Base-by-base conservation (phyloP, 1,140 invertebrate species). In the Cherax destructor region DNA sequence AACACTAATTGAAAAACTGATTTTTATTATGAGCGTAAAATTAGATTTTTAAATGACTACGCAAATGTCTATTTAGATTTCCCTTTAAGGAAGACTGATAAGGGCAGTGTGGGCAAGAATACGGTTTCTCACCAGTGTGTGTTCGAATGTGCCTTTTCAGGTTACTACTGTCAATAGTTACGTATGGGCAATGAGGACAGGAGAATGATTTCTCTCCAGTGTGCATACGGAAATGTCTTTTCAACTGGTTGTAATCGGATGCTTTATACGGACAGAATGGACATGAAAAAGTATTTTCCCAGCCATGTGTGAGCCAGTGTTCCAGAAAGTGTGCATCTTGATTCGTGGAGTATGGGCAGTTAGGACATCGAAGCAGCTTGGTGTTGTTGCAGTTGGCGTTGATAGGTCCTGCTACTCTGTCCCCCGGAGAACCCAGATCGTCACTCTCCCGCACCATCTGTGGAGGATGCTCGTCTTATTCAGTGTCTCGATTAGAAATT, bases 91-190 rank as follows among this genome's bases (percentile, higher is more conserved):
- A 72, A n/a, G 84, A 72, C 49, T 86, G 84, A 56, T 86, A 86
- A 16, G 84, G 84, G 49, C 84, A 86, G n/a, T 76, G 69, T 5
- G 84, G 84, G 52, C 84, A 86, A 4, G 84, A 86, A n/a, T 86
- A 86, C 24, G 84, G 84, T 18, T 86, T 86, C 52, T 86, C 84
- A 24, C 84, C 84, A 13, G 84, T 86, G 52, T 86, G 84, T 16
- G 74, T 86, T 24, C 84, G 69, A 41, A 86, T 86, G n/a, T 86
- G 84, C 11, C 84, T 86, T 69, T 65, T 86, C 24, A 86, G 50
- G 49, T 83, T 83, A 65, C 81, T 83, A 52, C 59, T 16, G 21
- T 83, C 81, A 49, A 65, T 49, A 49, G 81, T 83, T 13, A 65
- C 24, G 24, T 86, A 86, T 52, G 11, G 24, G 18, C 84, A 86